Base-by-base conservation (phyloP, 2,888 invertebrate genomes). In the Rotaria macrura region DNA sequence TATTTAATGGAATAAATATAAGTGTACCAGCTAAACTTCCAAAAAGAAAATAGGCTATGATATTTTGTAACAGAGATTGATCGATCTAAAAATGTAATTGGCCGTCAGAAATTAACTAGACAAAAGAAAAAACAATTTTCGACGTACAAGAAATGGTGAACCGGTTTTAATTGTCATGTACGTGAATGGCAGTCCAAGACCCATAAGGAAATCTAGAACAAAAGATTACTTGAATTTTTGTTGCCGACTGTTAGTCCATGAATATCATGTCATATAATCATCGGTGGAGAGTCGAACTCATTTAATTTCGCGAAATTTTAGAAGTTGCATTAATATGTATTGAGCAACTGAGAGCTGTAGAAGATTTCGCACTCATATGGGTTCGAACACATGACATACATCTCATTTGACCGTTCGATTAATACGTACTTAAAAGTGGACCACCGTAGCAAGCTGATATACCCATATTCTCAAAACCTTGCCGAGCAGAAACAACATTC, bases 401-500 rank as follows among this genome's bases (percentile, higher is more conserved):
- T 25, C 12, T n/a, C 5, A 10, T 79, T 43, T 43, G 43, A 43
- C 25, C 25, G n/a, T 55, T 57, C 38, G 20, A 34, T 23, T n/a
- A 87, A 90, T 90, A 89, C 90, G 91, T 91, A 93, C 93, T 94
- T 88, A 94, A 93, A 86, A 94, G 90, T 2, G 94, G 94, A 12
- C 94, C 93, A 34, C 94, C 94, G 89, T 93, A 93, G 87, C 93
- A 94, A 0, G 94, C 94, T 0, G 93, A 92, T 88, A 93, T 93
- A 1, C 93, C 94, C 93, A 94, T 94, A 86, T 92, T 91, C 0
- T 93, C 93, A 89, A 92, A 93, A 3, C 94, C 94, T 88, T 92
- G 92, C 85, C 91, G 90, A 0, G 94, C 93, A 88, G 94, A 92
- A 12, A 93, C 90, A 0, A 93, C 89, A 89, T 93, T 93, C 2